A percentile compares a stretch with the other conserved stretches of the same genome.
phyloP scores from a whole-genome alignment of 1,140 invertebrate genomes.

The Cyphomyrmex costatus region DNA sequence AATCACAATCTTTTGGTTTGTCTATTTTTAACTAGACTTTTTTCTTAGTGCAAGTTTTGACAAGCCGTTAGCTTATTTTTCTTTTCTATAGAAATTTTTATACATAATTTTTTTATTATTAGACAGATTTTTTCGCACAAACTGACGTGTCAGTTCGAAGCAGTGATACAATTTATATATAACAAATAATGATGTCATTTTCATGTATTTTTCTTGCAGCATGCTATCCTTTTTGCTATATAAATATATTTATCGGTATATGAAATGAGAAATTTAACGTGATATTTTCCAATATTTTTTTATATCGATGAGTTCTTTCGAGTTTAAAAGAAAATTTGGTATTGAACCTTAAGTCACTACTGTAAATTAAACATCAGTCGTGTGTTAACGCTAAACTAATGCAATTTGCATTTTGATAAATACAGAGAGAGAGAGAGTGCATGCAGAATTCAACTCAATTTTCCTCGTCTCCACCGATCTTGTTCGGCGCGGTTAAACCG shows the following conservation, averaged over 20 bases:
- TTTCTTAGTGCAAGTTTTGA: neutral
- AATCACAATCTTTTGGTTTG: too few species aligned
- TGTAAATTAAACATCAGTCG: neutral
- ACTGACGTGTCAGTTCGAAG: neutral
- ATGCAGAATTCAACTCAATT: constrained; percentile 37
- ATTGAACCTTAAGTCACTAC: neutral
- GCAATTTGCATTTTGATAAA: constrained; percentile 34
- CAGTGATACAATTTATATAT: constrained; percentile 5
- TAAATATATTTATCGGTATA: constrained; percentile 9
- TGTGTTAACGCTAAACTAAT: neutral
- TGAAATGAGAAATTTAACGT: neutral
- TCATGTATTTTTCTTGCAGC: constrained; percentile 5
- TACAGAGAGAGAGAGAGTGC: neutral
- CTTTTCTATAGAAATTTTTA: constrained; percentile 2
- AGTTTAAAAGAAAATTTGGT: neutral
- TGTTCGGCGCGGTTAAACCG: constrained; percentile 55
- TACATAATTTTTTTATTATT: neutral
- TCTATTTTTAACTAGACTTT: too few species aligned
- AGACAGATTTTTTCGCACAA: neutral
- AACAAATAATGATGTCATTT: neutral
- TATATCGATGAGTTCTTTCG: neutral
- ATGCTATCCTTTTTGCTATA: neutral
- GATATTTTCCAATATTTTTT: constrained; percentile 4
- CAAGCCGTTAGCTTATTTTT: neutral
- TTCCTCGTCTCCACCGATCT: constrained; percentile 18